These are phyloP conservation scores for Pteropus rufus DNA, from an alignment of 2,797 vertebrate species.

Conservation along the genomic window DNA sequence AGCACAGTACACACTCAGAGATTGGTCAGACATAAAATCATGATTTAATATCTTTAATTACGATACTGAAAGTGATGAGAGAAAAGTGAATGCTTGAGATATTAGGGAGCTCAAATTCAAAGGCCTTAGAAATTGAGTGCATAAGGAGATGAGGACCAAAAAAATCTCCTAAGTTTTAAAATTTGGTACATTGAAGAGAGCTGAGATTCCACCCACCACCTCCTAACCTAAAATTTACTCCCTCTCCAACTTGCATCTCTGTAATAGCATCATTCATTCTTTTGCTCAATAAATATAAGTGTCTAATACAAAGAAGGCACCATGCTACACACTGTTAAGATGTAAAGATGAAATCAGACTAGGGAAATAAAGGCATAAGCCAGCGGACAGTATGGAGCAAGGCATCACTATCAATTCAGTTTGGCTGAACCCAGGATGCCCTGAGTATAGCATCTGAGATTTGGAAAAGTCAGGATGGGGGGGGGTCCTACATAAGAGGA, in stretches of 20 bases:
- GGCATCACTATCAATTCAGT: background rate
- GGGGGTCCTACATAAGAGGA: background rate
- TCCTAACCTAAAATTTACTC: slow-evolving; percentile 18
- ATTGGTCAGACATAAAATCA: background rate
- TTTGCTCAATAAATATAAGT: background rate
- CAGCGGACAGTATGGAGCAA: background rate
- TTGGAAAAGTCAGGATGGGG: background rate
- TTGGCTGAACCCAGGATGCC: background rate
- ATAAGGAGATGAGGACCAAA: background rate
- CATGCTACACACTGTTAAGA: background rate
- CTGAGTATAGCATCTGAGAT: background rate
- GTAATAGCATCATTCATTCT: background rate
- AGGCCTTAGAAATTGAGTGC: background rate
- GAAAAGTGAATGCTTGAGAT: background rate
- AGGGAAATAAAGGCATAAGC: background rate
- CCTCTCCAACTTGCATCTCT: background rate
- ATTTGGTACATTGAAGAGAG: background rate
- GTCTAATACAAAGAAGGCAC: background rate
- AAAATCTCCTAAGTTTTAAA: background rate
- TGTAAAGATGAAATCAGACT: background rate
- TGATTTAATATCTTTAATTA: slow-evolving; percentile 28
- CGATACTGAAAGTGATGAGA: background rate
- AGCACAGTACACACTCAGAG: background rate
- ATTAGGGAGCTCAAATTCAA: background rate
- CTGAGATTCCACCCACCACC: background rate